Percentiles rank a stretch among this genome's conserved stretches.
These are phyloP conservation scores for Brachypteracias leptosomus DNA, from an alignment of 2,113 vertebrate genomes.

Conservation along the genomic window DNA sequence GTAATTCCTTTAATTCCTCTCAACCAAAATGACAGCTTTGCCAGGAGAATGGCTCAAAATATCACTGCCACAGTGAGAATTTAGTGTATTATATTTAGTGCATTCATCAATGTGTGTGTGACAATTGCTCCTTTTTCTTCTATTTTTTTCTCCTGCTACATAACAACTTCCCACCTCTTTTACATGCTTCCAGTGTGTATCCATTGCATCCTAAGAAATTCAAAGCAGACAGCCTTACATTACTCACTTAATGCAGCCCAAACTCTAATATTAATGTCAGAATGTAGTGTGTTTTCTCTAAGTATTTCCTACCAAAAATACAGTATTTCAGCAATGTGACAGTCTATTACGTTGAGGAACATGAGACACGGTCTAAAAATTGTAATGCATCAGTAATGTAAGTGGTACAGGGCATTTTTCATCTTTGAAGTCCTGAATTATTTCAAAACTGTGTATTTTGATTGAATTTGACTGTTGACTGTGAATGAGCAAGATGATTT, in stretches of 20 bases:
- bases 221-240: background rate
- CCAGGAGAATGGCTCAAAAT: background rate
- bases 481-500: background rate
- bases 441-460: slow-evolving; percentile 1
- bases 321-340: background rate
- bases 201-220: background rate
- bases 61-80: background rate
- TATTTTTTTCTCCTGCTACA: background rate
- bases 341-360: background rate
- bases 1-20: background rate
- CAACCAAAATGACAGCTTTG: background rate
- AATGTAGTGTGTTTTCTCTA: background rate
- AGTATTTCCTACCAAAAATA: background rate
- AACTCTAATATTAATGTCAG: background rate
- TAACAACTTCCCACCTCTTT: background rate
- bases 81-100: background rate
- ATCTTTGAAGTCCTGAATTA: background rate
- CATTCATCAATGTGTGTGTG: background rate
- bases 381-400: background rate
- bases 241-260: background rate
- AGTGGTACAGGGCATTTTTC: background rate
- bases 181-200: background rate
- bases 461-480: background rate
- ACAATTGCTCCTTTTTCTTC: background rate
- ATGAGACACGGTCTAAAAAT: background rate